phyloP scores from a whole-genome alignment of 2,113 vertebrate genomes.

The Protobothrops mucrosquamatus region DNA sequence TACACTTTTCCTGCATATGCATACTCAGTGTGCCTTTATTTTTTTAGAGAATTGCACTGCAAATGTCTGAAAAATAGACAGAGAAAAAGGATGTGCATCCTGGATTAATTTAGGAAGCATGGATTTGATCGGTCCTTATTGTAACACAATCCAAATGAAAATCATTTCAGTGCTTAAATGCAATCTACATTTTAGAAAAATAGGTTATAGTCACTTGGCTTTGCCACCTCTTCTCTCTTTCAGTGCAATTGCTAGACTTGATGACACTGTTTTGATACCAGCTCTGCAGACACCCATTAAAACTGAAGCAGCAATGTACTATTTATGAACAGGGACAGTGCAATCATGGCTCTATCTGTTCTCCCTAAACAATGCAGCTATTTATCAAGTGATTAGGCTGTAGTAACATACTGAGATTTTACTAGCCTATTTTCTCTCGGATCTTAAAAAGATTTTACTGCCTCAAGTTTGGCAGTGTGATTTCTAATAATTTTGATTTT shows the following conservation, averaged over 20 bases:
- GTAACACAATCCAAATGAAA: not conserved
- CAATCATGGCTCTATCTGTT: constrained; percentile 65
- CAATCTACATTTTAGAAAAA: constrained; percentile 24
- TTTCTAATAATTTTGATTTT: constrained; percentile 66
- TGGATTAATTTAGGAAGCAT: not conserved
- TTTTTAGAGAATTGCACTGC: not conserved
- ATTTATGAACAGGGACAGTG: constrained; percentile 63
- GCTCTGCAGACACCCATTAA: constrained; percentile 58
- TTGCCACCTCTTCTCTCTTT: constrained; percentile 31
- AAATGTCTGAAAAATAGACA: not conserved
- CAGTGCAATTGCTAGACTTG: constrained; percentile 39
- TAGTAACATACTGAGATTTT: constrained; percentile 66
- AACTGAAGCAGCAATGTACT: constrained; percentile 58
- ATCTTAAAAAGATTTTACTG: constrained; percentile 65
- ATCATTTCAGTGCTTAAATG: not conserved
- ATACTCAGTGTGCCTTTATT: not conserved
- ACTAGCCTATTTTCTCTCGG: constrained; percentile 61
- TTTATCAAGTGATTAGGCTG: constrained; percentile 66
- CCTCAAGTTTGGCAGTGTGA: constrained; percentile 56
- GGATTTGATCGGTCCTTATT: not conserved
- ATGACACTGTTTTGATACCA: constrained; percentile 42
- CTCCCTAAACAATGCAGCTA: constrained; percentile 59
- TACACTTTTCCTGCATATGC: not conserved
- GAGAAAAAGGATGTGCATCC: not conserved
- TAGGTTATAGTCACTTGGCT: not conserved